Percentiles rank a stretch among this genome's conserved stretches.
These are phyloP conservation scores for Phthorimaea operculella DNA, from an alignment of 1,140 invertebrate species.

Conservation along the genomic window DNA sequence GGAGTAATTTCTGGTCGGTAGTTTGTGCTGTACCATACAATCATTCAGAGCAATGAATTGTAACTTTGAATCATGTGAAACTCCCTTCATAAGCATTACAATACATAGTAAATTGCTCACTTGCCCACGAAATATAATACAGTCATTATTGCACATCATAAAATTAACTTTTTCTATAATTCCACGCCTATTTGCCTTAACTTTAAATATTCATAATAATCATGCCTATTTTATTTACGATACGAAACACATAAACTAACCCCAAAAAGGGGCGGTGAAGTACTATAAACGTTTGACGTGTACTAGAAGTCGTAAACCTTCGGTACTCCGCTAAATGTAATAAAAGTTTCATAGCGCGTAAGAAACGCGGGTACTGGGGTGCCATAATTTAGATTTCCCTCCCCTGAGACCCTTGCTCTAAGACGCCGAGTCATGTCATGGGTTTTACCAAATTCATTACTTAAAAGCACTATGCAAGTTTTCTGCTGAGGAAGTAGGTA, in stretches of 20 bases:
- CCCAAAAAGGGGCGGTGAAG: not conserved
- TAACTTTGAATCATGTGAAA: not conserved
- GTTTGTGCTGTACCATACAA: conserved; percentile 14
- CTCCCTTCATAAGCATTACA: too few species aligned
- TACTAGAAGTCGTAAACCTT: not conserved
- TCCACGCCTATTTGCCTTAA: not conserved
- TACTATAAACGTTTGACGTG: not conserved
- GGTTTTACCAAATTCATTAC: not conserved
- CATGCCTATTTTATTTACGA: not conserved
- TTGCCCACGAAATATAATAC: not conserved
- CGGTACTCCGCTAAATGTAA: not conserved
- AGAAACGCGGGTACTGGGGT: not conserved
- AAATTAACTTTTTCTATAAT: not conserved
- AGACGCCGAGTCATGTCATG: not conserved
- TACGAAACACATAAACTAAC: not conserved
- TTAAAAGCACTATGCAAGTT: too few species aligned
- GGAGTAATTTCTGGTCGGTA: conserved; percentile 15
- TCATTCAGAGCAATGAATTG: conserved; percentile 18
- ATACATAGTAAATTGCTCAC: too few species aligned
- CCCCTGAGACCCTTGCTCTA: not conserved
- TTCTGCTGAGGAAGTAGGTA: too few species aligned
- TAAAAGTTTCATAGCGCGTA: conserved; percentile 3
- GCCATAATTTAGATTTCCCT: conserved; percentile 2
- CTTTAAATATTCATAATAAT: not conserved
- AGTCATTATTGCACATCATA: not conserved